Evolutionary conservation across 1,140 invertebrate genomes (phyloP).

Genomic region (Atta cephalotes): DNA sequence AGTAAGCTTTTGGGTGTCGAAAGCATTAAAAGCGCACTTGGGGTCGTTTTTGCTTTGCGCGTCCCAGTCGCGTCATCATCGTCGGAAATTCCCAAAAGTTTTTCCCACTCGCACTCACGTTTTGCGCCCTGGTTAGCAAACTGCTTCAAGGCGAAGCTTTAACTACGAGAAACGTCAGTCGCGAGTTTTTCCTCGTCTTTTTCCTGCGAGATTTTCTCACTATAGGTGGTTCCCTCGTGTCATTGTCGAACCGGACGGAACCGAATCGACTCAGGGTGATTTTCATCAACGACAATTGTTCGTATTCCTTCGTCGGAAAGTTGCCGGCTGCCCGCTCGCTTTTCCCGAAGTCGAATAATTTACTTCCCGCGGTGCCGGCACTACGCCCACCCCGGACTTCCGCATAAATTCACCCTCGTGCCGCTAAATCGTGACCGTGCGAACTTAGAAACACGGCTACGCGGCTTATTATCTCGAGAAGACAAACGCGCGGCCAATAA

Average conservation of each 20-base stretch:
- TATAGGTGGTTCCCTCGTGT: conserved; percentile 4
- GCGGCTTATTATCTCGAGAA: conserved; percentile 67
- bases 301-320: conserved; percentile 65
- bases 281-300: conserved; percentile 81
- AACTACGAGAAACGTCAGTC: conserved; percentile 17
- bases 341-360: conserved; percentile 70
- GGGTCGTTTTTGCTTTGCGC: background rate
- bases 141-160: conserved; percentile 46
- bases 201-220: background rate
- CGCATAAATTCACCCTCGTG: conserved; percentile 70
- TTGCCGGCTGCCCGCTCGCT: conserved; percentile 5
- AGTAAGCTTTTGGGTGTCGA: conserved; percentile 7
- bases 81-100: conserved; percentile 66
- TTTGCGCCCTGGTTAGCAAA: conserved; percentile 58
- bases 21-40: conserved; percentile 52
- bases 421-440: conserved; percentile 52
- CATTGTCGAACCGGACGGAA: conserved; percentile 70
- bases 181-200: conserved; percentile 58
- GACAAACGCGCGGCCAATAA: conserved; percentile 38
- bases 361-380: conserved; percentile 50
- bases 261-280: conserved; percentile 70
- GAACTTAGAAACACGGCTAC: conserved; percentile 66
- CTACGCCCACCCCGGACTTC: conserved; percentile 36
- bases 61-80: conserved; percentile 45
- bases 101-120: conserved; percentile 32